A percentile compares a stretch with the other conserved stretches of the same genome.
These are phyloP conservation scores for Philotrypesis tridentata DNA, from an alignment of 1,140 invertebrate genomes.

Conservation along the genomic window DNA sequence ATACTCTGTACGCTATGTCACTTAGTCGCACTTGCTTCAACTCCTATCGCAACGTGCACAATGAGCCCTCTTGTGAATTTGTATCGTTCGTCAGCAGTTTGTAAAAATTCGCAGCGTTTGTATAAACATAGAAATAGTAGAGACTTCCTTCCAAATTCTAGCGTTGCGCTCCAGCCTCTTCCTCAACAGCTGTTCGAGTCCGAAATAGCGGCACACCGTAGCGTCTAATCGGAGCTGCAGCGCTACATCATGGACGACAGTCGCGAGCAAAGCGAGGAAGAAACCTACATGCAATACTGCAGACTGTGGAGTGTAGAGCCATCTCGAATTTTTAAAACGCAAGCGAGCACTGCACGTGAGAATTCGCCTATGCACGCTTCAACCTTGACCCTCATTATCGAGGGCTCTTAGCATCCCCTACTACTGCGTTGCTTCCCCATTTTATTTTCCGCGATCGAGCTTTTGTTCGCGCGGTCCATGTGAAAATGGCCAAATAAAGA, in stretches of 20 bases:
- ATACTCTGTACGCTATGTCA: conserved; percentile 12
- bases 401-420: background rate
- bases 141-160: background rate
- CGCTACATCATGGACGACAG: background rate
- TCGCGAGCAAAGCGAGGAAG: conserved; percentile 27
- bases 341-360: conserved; percentile 43
- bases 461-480: conserved; percentile 38
- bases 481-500: conserved; percentile 48
- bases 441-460: conserved; percentile 35
- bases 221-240: background rate
- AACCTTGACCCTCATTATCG: conserved; percentile 50
- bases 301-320: conserved; percentile 40
- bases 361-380: conserved; percentile 21
- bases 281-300: too few relatives aligned
- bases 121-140: background rate
- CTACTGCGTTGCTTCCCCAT: conserved; percentile 9
- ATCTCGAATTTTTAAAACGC: too few relatives aligned
- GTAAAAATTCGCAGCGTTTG: background rate
- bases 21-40: background rate
- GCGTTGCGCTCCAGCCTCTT: too few relatives aligned
- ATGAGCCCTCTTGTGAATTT: background rate
- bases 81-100: background rate
- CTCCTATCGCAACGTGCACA: background rate
- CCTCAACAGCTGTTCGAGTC: background rate
- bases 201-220: background rate